A percentile compares a stretch with the other conserved stretches of the same genome.
Conservation (phyloP, 2,113 vertebrate species). For the Oplegnathus fasciatus region DNA sequence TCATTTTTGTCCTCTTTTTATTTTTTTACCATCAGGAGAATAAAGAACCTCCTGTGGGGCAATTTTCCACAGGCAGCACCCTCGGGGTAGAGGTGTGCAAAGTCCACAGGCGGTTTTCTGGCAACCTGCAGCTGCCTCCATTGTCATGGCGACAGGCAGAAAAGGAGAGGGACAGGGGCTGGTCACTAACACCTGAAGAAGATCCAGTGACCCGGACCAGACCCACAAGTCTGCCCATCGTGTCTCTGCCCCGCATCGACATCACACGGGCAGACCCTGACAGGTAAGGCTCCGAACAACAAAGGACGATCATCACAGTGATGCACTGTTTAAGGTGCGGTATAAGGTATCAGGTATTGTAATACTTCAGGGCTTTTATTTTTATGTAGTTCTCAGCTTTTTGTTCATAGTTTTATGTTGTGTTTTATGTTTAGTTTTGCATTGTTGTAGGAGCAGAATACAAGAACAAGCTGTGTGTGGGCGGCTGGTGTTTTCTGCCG, state of each 20-base stretch:
- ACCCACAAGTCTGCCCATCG: conserved; percentile 91
- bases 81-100: conserved; percentile 91
- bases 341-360: too few relatives aligned
- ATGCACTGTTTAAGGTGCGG: too few relatives aligned
- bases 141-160: conserved; percentile 91
- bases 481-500: conserved; percentile 1
- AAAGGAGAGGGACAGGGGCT: conserved; percentile 72
- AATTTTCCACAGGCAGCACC: conserved; percentile 79
- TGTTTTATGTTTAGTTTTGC: too few relatives aligned
- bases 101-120: conserved; percentile 92
- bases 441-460: neutral
- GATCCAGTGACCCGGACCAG: conserved; percentile 86
- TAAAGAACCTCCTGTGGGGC: conserved; percentile 83
- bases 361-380: neutral
- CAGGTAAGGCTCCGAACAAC: conserved; percentile 82
- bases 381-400: too few relatives aligned
- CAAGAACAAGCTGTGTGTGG: neutral
- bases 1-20: neutral
- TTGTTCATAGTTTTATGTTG: too few relatives aligned
- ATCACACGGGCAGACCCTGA: conserved; percentile 92
- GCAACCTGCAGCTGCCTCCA: conserved; percentile 92
- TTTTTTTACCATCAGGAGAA: conserved; percentile 79
- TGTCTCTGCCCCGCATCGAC: conserved; percentile 90
- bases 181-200: conserved; percentile 88
- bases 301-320: neutral